Evolutionary conservation across 64 coral and sea anemone genomes (phyloP).

Genomic region (Actinia equina): DNA sequence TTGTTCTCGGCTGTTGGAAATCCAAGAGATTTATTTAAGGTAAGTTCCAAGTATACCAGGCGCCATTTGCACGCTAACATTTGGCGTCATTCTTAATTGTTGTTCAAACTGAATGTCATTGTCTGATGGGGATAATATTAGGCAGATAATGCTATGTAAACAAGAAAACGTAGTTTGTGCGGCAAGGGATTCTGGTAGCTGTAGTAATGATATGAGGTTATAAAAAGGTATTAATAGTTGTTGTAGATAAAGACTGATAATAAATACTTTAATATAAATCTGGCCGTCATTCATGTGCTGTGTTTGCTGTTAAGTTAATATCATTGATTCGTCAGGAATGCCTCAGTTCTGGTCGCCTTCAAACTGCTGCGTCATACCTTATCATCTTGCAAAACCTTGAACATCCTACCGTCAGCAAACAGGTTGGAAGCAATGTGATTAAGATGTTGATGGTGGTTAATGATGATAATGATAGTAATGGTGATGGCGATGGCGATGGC

Average conservation of each 20-base stretch:
- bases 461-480: not conserved
- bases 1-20: constrained; percentile 94
- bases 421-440: constrained; percentile 24
- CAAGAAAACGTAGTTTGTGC: no score
- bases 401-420: constrained; percentile 87
- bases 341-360: constrained; percentile 66
- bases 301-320: not conserved
- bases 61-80: not conserved
- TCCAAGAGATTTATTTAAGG: constrained; percentile 92
- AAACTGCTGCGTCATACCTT: constrained; percentile 95
- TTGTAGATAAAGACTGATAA: no score
- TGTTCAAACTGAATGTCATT: no score
- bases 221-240: no score
- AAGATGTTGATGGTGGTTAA: not conserved
- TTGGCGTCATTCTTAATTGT: not conserved
- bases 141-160: no score
- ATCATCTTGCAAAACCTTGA: constrained; percentile 98
- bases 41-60: not conserved
- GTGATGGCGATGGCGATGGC: not conserved
- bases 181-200: no score
- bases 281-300: no score
- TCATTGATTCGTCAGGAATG: constrained; percentile 63
- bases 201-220: no score
- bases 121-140: no score
- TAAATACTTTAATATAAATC: no score